These are phyloP conservation scores for Murina feae DNA, from an alignment of 2,113 vertebrate genomes.

Conservation along the genomic window DNA sequence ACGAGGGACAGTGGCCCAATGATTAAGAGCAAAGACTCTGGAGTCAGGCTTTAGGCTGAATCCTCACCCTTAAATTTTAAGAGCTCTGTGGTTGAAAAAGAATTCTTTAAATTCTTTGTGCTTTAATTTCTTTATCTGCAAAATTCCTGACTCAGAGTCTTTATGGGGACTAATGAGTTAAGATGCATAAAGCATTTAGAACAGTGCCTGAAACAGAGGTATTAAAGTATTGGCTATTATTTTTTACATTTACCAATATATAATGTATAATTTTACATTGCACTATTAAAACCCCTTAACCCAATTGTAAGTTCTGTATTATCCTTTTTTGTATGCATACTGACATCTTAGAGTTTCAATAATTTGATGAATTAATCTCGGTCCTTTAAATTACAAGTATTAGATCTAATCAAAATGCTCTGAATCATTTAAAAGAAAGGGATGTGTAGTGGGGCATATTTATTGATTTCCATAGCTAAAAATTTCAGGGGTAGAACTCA, in stretches of 20 bases:
- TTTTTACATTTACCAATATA: not conserved
- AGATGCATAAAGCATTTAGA: not conserved
- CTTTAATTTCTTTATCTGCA: not conserved
- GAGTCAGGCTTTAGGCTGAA: not conserved
- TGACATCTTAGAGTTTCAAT: not conserved
- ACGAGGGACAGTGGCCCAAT: too few relatives aligned
- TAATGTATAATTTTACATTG: not conserved
- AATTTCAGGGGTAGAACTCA: not conserved
- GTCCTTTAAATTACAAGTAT: not conserved
- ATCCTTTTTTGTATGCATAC: not conserved
- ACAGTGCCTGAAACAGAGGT: not conserved
- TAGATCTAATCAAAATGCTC: not conserved
- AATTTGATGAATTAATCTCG: not conserved
- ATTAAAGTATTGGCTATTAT: not conserved
- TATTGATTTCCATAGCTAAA: not conserved
- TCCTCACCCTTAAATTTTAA: not conserved
- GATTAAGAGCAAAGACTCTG: not conserved
- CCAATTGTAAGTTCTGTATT: not conserved
- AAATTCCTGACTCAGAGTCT: not conserved
- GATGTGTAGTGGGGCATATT: not conserved
- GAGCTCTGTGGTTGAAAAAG: not conserved
- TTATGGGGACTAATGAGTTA: not conserved
- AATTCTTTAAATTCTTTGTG: not conserved
- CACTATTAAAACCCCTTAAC: not conserved
- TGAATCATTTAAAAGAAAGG: not conserved